Evolutionary conservation across 1,140 invertebrate genomes (phyloP), one percentile per base, ranked within the genome.

Genomic region (Lysiphlebus fabarum): DNA sequence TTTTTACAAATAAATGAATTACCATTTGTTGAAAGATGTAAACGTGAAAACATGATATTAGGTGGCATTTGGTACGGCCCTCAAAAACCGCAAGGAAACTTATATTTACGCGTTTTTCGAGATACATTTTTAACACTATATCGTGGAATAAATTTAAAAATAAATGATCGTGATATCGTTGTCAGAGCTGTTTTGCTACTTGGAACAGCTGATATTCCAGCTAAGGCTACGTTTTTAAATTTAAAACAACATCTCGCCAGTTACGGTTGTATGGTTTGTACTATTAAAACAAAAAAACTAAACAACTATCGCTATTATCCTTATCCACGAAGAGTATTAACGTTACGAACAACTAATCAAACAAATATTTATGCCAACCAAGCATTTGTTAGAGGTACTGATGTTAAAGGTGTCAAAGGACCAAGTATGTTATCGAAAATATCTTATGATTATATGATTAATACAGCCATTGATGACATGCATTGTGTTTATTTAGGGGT

Each of bases 1-100:
- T 55, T 37, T 14, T 14, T 49, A 9, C 42, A 26, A 11, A 61
- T 61, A 10, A 61, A 62, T 41, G 60, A 62, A 53, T 42, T 62
- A 8, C 60, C 60, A 26, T 26, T 41, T 37, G 17, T 34, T 4
- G 40, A 53, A 12, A 43, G 49, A 14, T 58, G 38, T 36, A 53
- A 53, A 43, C 34, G 41, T 14, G 49, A 51, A 42, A 62, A 62
- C 33, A 38, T 45, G 6, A 11, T 62, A 8, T 17, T 62, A 4
- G 26, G 26, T 37, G 54, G 54, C 0, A 11, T 62, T 5, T 62
- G 60, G 54, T 62, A 42, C 33, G 47, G 60, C 5, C 43, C 51
- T 0, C 11, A 56, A n/a, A 57, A 62, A 37, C 60, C 60, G 7
- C 11, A 45, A 12, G 48, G 17, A 5, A 57, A 56, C 26, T 6